These are phyloP conservation scores for Bombus polaris DNA, from an alignment of 1,140 invertebrate genomes.

Conservation along the genomic window DNA sequence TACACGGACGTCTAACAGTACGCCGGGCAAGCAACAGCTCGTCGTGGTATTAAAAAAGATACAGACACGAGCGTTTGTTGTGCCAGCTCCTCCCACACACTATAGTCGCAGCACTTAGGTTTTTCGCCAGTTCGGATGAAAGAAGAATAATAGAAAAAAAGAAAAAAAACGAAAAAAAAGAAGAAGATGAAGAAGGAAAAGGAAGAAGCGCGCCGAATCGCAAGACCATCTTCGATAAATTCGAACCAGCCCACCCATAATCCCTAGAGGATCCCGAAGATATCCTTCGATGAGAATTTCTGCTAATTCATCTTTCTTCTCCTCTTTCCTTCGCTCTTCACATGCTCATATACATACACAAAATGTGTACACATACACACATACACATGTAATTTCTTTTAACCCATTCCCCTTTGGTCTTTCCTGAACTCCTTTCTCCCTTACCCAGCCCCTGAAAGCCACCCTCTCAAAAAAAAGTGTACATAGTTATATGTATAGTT, in stretches of 20 bases:
- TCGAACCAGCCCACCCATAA: slow-evolving; percentile 2
- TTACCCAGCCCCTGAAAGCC: slow-evolving; percentile 23
- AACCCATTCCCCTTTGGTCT: neutral
- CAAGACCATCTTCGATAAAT: slow-evolving; percentile 32
- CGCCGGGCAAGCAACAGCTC: slow-evolving; percentile 50
- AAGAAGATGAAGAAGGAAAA: slow-evolving; percentile 22
- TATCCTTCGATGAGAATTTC: slow-evolving; percentile 20
- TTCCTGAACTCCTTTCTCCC: neutral
- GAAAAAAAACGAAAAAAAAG: neutral
- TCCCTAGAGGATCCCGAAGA: slow-evolving; percentile 34
- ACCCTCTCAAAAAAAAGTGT: slow-evolving; percentile 66
- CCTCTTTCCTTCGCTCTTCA: slow-evolving; percentile 23
- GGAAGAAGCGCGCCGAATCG: slow-evolving; percentile 40
- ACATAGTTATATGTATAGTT: slow-evolving; percentile 83
- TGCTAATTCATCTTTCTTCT: slow-evolving; percentile 4
- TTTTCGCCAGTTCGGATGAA: slow-evolving; percentile 33
- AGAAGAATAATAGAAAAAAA: slow-evolving; percentile 18
- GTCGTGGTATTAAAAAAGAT: slow-evolving; percentile 46
- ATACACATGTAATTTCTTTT: neutral
- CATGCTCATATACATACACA: neutral
- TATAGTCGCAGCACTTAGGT: slow-evolving; percentile 61
- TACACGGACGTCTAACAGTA: slow-evolving; percentile 90
- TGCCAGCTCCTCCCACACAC: slow-evolving; percentile 47
- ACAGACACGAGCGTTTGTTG: slow-evolving; percentile 54
- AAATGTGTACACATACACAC: slow-evolving; percentile 1